Conservation (phyloP, 2,113 vertebrate genomes). For the Perognathus longimembris region DNA sequence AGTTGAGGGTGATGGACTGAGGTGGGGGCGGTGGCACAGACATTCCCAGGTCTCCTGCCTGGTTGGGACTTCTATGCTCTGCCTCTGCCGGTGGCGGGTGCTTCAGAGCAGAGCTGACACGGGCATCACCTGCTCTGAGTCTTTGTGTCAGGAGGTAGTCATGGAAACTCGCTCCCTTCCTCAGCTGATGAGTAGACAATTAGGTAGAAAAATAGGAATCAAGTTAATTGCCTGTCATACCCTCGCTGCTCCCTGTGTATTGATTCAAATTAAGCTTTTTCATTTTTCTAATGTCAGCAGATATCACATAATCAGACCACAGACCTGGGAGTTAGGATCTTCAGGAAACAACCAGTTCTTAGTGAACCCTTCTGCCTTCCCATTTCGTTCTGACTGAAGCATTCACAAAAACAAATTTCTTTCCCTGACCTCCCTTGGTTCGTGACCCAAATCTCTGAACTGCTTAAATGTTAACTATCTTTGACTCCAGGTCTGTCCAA, state of each 20-base stretch:
- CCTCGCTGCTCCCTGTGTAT: constrained; percentile 74
- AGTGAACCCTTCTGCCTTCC: constrained; percentile 9
- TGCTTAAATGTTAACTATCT: constrained; percentile 34
- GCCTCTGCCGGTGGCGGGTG: constrained; percentile 19
- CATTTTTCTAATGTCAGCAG: constrained; percentile 70
- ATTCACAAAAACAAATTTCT: constrained; percentile 65
- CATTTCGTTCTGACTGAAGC: constrained; percentile 54
- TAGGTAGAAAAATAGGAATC: constrained; percentile 77
- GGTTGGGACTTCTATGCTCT: not conserved
- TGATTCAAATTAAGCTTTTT: constrained; percentile 79
- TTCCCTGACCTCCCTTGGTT: constrained; percentile 44
- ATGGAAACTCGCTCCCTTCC: constrained; percentile 80
- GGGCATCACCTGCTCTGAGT: constrained; percentile 59
- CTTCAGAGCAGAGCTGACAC: constrained; percentile 54
- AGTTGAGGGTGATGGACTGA: not conserved
- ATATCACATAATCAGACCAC: constrained; percentile 15
- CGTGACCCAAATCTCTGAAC: constrained; percentile 22
- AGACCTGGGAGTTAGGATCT: constrained; percentile 56
- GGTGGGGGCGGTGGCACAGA: not conserved
- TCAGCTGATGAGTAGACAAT: constrained; percentile 74
- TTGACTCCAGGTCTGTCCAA: not conserved
- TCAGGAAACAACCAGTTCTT: constrained; percentile 12
- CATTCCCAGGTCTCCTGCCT: constrained; percentile 5
- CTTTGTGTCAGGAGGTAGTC: constrained; percentile 80
- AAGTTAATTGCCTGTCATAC: constrained; percentile 83